Evolutionary conservation across 2,888 invertebrate genomes (phyloP), one percentile per base, ranked within the genome.

Genomic region (Ganaspis brasiliensis): DNA sequence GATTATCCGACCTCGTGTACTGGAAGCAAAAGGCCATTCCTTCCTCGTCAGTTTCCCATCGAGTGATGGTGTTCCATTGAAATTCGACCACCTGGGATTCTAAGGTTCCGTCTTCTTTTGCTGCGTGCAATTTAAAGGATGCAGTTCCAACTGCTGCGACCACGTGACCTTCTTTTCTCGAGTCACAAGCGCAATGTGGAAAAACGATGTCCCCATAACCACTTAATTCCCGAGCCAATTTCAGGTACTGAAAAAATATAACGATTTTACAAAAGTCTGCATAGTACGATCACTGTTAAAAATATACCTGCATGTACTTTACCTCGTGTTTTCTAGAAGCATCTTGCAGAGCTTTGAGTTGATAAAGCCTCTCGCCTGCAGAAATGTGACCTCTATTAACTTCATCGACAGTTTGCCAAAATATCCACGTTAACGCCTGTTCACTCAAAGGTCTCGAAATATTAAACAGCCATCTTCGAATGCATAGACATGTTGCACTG

Each of bases 191-290:
- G 91, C 98, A 96, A 92, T 98, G 98, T 35, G 99, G 99, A 93
- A 99, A 98, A 71, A 97, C 96, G 14, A 98, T 94, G 90, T 97
- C 96, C 0, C 98, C 98, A 92, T 99, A 99, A 67, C 99, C 99
- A 73, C 97, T 96, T 85, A 99, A 93, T 83, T 96, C 94, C 77
- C 98, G 94, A 19, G 97, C 98, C 84, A 97, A 92, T 79, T 95
- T 94, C 79, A 98, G 93, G 92, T 98, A 98, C 93, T 94, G 84
- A 19, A 88, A 88, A 79, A 75, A 79, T 78, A 14, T 31, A 31
- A 31, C 6, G 6, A 31, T 4, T 31, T 31, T n/a, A n/a, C n/a
- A n/a, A n/a, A n/a, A n/a, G n/a, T n/a, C n/a, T n/a, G n/a, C n/a
- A n/a, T n/a, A n/a, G n/a, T n/a, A n/a, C n/a, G n/a, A n/a, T n/a